phyloP scores from a whole-genome alignment of 92 coral and sea anemone species.

The Montipora capitata region DNA sequence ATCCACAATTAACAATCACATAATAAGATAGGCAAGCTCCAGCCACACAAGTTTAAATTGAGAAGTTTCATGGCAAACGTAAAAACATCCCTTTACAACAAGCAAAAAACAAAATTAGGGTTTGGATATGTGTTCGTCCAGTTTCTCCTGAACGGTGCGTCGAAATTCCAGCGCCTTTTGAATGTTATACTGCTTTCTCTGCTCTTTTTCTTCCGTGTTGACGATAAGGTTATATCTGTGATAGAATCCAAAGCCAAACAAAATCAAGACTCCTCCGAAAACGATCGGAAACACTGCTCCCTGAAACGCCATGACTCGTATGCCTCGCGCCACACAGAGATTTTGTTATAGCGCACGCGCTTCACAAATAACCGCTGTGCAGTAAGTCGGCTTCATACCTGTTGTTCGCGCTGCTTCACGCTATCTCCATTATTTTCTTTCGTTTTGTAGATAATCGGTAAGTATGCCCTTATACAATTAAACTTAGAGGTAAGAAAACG shows the following conservation, averaged over 20 bases:
- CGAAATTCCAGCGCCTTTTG: conserved; percentile 88
- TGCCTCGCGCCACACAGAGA: too few species aligned
- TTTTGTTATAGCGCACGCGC: background rate
- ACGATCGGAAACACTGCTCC: conserved; percentile 89
- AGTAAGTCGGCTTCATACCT: too few species aligned
- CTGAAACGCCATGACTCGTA: conserved; percentile 35
- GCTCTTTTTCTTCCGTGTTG: conserved; percentile 76
- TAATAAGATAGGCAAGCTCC: background rate
- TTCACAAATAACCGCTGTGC: conserved; percentile 7
- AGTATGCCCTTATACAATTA: too few species aligned
- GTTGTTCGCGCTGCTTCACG: too few species aligned
- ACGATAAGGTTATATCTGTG: conserved; percentile 90
- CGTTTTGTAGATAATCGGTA: background rate
- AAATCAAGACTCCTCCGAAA: conserved; percentile 85
- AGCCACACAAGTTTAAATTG: background rate
- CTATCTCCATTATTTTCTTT: background rate
- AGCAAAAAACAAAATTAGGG: background rate
- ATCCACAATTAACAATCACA: background rate
- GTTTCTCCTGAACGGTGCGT: conserved; percentile 81
- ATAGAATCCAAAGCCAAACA: conserved; percentile 88
- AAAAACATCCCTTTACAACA: background rate
- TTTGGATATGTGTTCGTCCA: conserved; percentile 75
- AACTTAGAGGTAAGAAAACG: too few species aligned
- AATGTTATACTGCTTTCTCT: conserved; percentile 77
- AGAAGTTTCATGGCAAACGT: background rate